phyloP scores from a whole-genome alignment of 2,888 invertebrate species.

The Buathra laborator region DNA sequence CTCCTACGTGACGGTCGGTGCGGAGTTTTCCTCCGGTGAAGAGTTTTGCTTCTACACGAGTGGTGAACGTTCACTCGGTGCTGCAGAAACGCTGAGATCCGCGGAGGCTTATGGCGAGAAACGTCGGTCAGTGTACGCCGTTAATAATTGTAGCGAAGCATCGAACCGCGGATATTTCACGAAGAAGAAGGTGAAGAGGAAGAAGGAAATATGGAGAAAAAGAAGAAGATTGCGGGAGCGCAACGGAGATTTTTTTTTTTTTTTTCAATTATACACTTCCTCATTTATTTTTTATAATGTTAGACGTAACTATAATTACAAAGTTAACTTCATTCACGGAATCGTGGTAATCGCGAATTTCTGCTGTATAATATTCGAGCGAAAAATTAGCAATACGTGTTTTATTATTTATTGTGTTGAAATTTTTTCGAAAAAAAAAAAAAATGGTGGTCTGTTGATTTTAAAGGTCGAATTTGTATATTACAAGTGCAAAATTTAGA shows the following conservation, averaged over 20 bases:
- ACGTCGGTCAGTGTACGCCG: slow-evolving; percentile 62
- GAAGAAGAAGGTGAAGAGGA: slow-evolving; percentile 2
- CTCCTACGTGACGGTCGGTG: slow-evolving; percentile 72
- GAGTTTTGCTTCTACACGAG: slow-evolving; percentile 17
- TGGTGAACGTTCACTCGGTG: slow-evolving; percentile 46
- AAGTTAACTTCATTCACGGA: neutral
- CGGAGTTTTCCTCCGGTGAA: slow-evolving; percentile 20
- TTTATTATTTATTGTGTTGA: neutral
- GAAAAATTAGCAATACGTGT: neutral
- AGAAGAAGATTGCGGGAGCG: slow-evolving; percentile 10
- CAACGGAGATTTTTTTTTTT: neutral
- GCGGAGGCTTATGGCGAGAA: slow-evolving; percentile 23
- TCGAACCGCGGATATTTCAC: slow-evolving; percentile 57
- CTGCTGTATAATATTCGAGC: neutral
- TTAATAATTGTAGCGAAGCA: slow-evolving; percentile 60
- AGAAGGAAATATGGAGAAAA: neutral
- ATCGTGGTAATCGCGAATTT: neutral
- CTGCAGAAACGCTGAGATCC: slow-evolving; percentile 2
- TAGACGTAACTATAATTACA: neutral
- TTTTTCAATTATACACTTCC: slow-evolving; percentile 1
- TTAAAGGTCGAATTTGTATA: too few relatives aligned
- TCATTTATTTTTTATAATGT: slow-evolving; percentile 1
- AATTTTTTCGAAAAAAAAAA: neutral
- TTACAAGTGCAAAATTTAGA: too few relatives aligned
- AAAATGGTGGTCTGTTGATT: neutral